Percentiles rank a stretch among this genome's conserved stretches.
Evolutionary conservation across 1,140 invertebrate genomes (phyloP).

Genomic region (Akabosia matsudoensis): DNA sequence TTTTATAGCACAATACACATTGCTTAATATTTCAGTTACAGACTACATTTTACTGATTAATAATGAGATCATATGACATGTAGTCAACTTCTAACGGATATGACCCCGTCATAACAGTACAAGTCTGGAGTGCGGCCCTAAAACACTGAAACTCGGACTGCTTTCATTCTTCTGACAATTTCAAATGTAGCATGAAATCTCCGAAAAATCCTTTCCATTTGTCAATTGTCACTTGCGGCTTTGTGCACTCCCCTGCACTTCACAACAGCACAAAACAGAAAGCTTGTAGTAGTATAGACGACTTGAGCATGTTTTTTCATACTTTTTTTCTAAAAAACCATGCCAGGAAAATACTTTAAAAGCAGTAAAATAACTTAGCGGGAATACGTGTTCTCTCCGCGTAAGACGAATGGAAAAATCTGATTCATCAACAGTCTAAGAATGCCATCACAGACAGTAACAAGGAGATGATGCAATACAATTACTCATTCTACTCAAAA

Average conservation of each 20-base stretch:
- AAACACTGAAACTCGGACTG: neutral
- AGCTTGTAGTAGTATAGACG: no score
- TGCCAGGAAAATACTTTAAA: no score
- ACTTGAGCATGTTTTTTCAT: no score
- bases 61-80: no score
- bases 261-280: neutral
- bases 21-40: no score
- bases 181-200: slow-evolving; percentile 22
- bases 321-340: no score
- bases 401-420: neutral
- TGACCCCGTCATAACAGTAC: no score
- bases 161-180: neutral
- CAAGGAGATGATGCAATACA: neutral
- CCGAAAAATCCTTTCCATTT: slow-evolving; percentile 12
- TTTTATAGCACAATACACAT: no score
- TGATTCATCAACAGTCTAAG: slow-evolving; percentile 14
- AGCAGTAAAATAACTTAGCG: no score
- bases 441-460: neutral
- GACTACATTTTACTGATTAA: no score
- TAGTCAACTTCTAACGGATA: no score
- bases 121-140: neutral
- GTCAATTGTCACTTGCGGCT: slow-evolving; percentile 18
- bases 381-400: neutral
- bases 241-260: neutral
- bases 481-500: neutral